phyloP scores from a whole-genome alignment of 2,113 vertebrate species.

The Gila orcuttii region DNA sequence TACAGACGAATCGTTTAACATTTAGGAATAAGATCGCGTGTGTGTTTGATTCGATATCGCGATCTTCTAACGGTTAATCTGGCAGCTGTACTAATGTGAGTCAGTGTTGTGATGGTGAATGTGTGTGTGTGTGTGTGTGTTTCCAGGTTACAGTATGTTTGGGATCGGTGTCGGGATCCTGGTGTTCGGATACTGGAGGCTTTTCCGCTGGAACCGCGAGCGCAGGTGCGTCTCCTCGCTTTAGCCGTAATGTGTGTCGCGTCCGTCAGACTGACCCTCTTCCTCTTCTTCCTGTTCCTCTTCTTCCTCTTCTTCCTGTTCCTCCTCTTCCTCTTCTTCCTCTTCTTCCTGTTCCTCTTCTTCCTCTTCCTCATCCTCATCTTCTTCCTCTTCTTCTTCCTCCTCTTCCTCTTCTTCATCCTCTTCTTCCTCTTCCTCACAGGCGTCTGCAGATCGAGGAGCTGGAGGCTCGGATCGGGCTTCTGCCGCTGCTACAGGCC shows the following conservation, averaged over 20 bases:
- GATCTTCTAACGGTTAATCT: too few species aligned
- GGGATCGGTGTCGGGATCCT: conserved; percentile 81
- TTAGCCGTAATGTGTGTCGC: not conserved
- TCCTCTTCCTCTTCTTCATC: not conserved
- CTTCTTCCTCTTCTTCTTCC: too few species aligned
- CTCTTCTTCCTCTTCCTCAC: conserved; percentile 15
- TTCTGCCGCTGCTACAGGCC: conserved; percentile 88
- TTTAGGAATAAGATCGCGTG: too few species aligned
- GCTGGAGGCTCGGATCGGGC: conserved; percentile 83
- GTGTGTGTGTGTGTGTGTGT: not conserved
- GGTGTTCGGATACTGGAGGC: conserved; percentile 83
- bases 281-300: not conserved
- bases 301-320: too few species aligned
- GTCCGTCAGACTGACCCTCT: not conserved
- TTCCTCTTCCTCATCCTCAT: too few species aligned
- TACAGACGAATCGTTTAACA: too few species aligned
- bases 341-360: too few species aligned
- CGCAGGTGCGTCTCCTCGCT: conserved; percentile 74
- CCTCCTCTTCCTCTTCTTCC: too few species aligned
- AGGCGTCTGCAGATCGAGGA: conserved; percentile 90
- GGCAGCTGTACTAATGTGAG: too few species aligned
- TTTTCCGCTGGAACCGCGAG: conserved; percentile 87
- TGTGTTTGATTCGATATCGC: too few species aligned
- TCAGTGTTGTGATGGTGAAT: too few species aligned
- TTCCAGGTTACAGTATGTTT: conserved; percentile 86